Percentiles rank a stretch among this genome's conserved stretches.
phyloP scores from a whole-genome alignment of 2,797 vertebrate species.

The Urocyon cinereoargenteus region DNA sequence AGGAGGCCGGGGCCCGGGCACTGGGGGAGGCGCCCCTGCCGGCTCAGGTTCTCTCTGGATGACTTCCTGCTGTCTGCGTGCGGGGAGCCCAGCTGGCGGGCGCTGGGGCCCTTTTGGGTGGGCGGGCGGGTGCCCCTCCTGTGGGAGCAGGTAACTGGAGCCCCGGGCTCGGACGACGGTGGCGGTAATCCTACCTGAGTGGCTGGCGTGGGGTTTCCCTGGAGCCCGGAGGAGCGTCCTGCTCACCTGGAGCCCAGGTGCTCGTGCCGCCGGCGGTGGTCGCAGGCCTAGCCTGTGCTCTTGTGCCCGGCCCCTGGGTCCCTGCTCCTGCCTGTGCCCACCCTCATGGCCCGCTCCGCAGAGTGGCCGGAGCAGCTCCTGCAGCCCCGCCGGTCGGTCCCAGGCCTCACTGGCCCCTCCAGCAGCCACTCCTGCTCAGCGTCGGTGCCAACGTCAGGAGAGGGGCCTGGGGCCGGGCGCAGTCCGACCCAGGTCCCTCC shows the following conservation, averaged over 20 bases:
- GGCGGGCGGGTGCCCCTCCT: neutral
- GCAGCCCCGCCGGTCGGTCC: fast-evolving
- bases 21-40: neutral
- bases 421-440: neutral
- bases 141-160: constrained; percentile 76
- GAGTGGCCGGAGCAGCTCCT: fast-evolving
- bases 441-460: fast-evolving
- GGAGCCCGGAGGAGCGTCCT: neutral
- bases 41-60: constrained; percentile 62
- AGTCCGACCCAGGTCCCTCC: fast-evolving
- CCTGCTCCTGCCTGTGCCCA: fast-evolving
- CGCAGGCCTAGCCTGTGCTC: fast-evolving
- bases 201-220: constrained; percentile 66
- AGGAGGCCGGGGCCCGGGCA: neutral
- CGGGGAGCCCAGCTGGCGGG: constrained; percentile 78
- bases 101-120: constrained; percentile 17
- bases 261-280: fast-evolving
- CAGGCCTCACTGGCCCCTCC: neutral
- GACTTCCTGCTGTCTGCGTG: constrained; percentile 63
- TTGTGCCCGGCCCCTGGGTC: fast-evolving
- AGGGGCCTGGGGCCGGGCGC: fast-evolving
- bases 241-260: neutral
- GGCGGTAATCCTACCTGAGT: constrained; percentile 73
- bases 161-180: neutral
- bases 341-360: fast-evolving